phyloP scores from a whole-genome alignment of 2,113 vertebrate species.

The Tychaedon coryphoeus region DNA sequence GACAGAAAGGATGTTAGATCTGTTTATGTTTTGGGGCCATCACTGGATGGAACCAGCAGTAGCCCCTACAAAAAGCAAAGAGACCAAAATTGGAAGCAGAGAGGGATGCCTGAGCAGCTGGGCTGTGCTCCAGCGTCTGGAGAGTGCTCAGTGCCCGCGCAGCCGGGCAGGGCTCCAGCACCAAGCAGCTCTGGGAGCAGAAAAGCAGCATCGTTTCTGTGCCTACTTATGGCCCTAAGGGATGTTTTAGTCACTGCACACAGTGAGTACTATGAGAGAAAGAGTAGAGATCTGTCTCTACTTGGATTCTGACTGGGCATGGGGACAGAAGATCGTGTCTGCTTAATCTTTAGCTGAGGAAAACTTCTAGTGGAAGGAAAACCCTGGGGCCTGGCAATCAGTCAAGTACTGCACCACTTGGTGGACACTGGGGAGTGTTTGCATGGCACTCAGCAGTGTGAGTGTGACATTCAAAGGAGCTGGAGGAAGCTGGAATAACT shows the following conservation, averaged over 20 bases:
- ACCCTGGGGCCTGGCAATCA: not conserved
- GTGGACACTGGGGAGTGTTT: not conserved
- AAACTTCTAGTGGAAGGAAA: not conserved
- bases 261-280: not conserved
- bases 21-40: not conserved
- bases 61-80: not conserved
- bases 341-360: not conserved
- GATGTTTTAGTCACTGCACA: not conserved
- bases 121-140: constrained; percentile 30
- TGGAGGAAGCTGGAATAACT: not conserved
- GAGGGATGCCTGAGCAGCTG: not conserved
- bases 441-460: not conserved
- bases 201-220: not conserved
- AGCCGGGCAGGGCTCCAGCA: not conserved
- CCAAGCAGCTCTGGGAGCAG: not conserved
- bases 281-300: not conserved
- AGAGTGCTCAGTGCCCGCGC: not conserved
- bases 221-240: not conserved
- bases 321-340: not conserved
- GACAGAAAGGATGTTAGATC: not conserved
- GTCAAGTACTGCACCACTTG: not conserved
- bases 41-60: not conserved
- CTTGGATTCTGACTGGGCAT: not conserved
- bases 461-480: not conserved
- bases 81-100: constrained; percentile 46